Conservation (phyloP, 2,888 invertebrate species). For the Dorcus parallelipipedus region DNA sequence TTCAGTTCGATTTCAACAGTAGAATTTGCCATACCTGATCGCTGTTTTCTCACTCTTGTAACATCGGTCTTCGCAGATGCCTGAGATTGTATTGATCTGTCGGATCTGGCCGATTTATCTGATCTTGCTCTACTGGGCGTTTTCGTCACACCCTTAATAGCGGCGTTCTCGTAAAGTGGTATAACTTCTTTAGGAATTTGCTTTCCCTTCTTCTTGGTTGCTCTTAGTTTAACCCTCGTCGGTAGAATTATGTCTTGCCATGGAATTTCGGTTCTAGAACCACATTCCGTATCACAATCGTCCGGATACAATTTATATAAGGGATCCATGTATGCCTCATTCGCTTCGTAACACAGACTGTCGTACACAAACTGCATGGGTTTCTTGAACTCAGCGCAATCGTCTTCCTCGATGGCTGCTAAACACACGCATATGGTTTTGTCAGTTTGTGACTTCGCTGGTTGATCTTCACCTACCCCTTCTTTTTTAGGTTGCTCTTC, state of each 20-base stretch:
- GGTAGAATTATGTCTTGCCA: constrained; percentile 26
- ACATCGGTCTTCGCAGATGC: not conserved
- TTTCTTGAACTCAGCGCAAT: no score
- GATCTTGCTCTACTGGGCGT: not conserved
- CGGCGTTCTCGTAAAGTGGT: no score
- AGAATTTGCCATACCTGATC: not conserved
- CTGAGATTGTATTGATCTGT: not conserved
- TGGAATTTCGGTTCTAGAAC: constrained; percentile 23
- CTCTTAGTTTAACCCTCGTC: constrained; percentile 14
- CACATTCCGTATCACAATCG: constrained; percentile 16
- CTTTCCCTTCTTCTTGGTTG: constrained; percentile 3
- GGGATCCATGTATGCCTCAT: constrained; percentile 22
- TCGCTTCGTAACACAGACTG: constrained; percentile 1
- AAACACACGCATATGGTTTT: no score
- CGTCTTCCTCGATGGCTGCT: no score
- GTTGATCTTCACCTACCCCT: not conserved
- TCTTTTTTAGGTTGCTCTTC: not conserved
- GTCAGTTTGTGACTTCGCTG: no score
- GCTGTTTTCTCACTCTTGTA: not conserved
- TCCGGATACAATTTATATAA: constrained; percentile 17
- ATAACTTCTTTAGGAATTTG: no score
- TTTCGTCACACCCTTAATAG: not conserved
- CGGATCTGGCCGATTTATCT: not conserved
- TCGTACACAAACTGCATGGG: constrained; percentile 4
- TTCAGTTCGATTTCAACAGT: constrained; percentile 8